Conservation (phyloP, 2,797 vertebrate species). For the Crenuchus spilurus region DNA sequence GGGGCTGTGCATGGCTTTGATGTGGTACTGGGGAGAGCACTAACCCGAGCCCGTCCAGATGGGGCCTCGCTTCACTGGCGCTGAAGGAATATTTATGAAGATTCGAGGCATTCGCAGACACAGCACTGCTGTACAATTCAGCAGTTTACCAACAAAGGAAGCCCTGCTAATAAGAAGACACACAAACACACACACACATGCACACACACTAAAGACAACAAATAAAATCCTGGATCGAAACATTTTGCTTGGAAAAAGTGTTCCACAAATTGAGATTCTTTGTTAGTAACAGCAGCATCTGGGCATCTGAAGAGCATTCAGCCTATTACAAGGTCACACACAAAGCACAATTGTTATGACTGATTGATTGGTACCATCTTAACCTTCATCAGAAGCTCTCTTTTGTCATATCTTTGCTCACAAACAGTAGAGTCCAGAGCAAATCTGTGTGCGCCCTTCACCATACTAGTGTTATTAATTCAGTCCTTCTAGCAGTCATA, state of each 20-base stretch:
- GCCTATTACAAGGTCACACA: conserved; percentile 26
- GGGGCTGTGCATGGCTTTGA: conserved; percentile 49
- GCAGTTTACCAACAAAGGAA: conserved; percentile 42
- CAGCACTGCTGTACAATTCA: conserved; percentile 39
- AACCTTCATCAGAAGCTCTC: neutral
- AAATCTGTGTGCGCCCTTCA: conserved; percentile 4
- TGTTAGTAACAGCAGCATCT: neutral
- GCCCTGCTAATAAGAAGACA: conserved; percentile 38
- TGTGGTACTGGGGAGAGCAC: conserved; percentile 49
- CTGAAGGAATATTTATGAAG: conserved; percentile 51
- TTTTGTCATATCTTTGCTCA: conserved; percentile 5
- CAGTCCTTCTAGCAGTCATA: conserved; percentile 8
- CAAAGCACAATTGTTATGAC: conserved; percentile 21
- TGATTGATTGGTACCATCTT: conserved; percentile 20
- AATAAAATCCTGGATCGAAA: conserved; percentile 16
- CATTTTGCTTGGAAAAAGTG: conserved; percentile 8
- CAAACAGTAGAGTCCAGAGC: neutral
- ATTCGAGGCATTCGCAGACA: conserved; percentile 43
- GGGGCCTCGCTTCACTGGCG: conserved; percentile 46
- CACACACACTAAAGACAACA: neutral
- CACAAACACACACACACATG: neutral
- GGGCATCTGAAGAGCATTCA: neutral
- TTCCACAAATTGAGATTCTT: neutral
- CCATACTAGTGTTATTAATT: conserved; percentile 16
- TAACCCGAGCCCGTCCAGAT: conserved; percentile 49